A percentile compares a stretch with the other conserved stretches of the same genome.
phyloP scores from a whole-genome alignment of 2,797 vertebrate species.

The Pangasius sanitwongsei region DNA sequence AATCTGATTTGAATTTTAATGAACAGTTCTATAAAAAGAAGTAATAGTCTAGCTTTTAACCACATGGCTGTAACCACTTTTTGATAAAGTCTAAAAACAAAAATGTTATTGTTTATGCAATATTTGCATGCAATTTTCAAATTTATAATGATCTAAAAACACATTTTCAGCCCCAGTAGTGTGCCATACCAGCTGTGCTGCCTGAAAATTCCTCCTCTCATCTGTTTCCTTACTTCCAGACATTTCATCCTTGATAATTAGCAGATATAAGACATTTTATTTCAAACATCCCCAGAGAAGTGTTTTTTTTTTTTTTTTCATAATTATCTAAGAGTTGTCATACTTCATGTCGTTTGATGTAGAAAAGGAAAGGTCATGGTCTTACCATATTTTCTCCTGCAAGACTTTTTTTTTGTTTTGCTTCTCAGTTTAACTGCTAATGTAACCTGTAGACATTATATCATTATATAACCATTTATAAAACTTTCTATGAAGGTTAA shows the following conservation, averaged over 20 bases:
- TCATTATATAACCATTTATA: background rate
- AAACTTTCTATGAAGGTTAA: background rate
- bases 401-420: background rate
- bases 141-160: constrained; percentile 28
- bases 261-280: constrained; percentile 54
- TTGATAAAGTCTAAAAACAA: background rate
- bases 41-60: background rate
- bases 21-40: background rate
- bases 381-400: constrained; percentile 3
- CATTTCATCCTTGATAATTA: constrained; percentile 55
- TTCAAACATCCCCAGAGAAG: constrained; percentile 25
- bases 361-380: constrained; percentile 39
- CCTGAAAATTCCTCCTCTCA: constrained; percentile 21
- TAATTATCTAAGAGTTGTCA: constrained; percentile 47
- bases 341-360: constrained; percentile 18
- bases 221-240: constrained; percentile 56
- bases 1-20: background rate
- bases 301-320: constrained; percentile 22
- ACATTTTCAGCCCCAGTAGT: constrained; percentile 14
- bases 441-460: constrained; percentile 5
- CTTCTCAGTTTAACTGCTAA: background rate
- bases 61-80: background rate
- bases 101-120: constrained; percentile 20
- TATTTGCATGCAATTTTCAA: background rate
- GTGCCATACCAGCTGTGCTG: constrained; percentile 23